These are phyloP conservation scores for Amazona guildingii DNA, from an alignment of 2,113 vertebrate species.

Conservation along the genomic window DNA sequence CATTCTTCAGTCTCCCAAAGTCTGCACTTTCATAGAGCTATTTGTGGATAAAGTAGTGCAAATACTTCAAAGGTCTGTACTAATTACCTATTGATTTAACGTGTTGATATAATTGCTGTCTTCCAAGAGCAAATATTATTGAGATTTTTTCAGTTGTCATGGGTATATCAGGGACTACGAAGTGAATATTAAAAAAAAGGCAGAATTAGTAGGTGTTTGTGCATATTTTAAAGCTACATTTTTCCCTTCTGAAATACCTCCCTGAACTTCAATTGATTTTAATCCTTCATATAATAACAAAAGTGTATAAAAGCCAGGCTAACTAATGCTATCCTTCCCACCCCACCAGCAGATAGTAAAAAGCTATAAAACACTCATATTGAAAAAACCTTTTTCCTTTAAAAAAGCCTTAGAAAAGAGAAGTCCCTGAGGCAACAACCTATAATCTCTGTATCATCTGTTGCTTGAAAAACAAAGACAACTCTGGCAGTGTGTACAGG, in stretches of 20 bases:
- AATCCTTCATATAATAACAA: not conserved
- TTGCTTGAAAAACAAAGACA: slow-evolving; percentile 23
- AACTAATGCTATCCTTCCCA: not conserved
- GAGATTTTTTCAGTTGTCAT: not conserved
- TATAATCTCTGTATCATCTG: slow-evolving; percentile 13
- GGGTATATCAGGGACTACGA: not conserved
- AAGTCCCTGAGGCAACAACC: not conserved
- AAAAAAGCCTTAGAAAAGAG: not conserved
- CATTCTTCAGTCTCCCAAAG: not conserved
- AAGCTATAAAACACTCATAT: not conserved
- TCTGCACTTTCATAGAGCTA: fast-evolving
- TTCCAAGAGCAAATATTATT: not conserved
- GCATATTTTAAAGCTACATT: not conserved
- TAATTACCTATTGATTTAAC: not conserved
- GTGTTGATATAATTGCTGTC: not conserved
- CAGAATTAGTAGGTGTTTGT: not conserved
- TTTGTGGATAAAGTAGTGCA: not conserved
- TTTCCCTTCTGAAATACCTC: not conserved
- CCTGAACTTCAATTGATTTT: not conserved
- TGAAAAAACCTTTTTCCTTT: not conserved
- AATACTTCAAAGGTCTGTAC: not conserved
- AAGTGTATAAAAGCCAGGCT: not conserved
- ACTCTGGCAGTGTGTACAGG: not conserved
- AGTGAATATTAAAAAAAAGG: not conserved
- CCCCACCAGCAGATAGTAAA: not conserved